Evolutionary conservation across 2,113 vertebrate genomes (phyloP), one percentile per base, ranked within the genome.

Genomic region (Mormyrus lacerda): DNA sequence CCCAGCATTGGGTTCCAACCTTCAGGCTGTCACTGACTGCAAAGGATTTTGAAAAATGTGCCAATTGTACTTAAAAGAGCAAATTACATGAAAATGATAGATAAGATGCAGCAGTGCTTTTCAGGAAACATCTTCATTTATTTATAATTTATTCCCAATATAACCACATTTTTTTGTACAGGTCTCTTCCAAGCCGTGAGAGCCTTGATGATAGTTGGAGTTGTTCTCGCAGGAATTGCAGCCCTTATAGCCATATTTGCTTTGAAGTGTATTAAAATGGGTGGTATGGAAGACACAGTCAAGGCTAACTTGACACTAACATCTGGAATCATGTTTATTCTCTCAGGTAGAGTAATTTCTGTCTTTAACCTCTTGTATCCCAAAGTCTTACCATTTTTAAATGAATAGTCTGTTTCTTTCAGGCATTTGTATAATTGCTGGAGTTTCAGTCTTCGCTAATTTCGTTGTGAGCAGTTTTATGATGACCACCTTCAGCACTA

Each of bases 221-320:
- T 97, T 0, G 95, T 99, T 44, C 92, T 98, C 90, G 95, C 96
- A 0, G 93, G 94, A 88, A 94, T 97, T 0, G 95, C 95, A 3
- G 92, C 95, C 4, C 17, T 97, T 0, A 95, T 97, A 53, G 96
- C 97, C 48, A 87, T 98, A 86, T 96, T 98, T 86, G 97, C 97
- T 15, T 93, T 98, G 65, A 97, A 97, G 90, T 98, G 97, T 87
- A 95, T 98, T 88, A 95, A 95, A 1, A 96, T 97, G 0, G 97
- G 95, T 84, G 95, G 6, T 91, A 97, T 97, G 95, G 95, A 96
- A 9, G 96, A 97, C 0, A 91, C 95, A 1, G 92, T 95, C 91
- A 98, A 97, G 92, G 97, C 97, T 92, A 98, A 97, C 90, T 97
- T 98, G 96, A 97, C 97, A 13, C 94, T 99, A 90, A 97, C 96